phyloP scores from a whole-genome alignment of 2,797 vertebrate species.

The Notolepis coatsorum region DNA sequence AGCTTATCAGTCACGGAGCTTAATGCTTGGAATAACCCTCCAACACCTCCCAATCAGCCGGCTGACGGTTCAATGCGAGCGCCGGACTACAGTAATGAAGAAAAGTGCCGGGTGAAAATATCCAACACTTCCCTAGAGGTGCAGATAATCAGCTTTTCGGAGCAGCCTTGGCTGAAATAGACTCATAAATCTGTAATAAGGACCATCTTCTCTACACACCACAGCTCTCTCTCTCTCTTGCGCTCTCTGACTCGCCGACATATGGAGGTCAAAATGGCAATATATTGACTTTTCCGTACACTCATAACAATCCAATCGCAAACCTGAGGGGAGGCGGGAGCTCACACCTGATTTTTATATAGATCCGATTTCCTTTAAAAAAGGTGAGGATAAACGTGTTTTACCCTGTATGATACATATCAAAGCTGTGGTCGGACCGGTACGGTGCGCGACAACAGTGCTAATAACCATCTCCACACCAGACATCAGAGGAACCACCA shows the following conservation, averaged over 20 bases:
- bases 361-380: too few species aligned
- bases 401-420: not conserved
- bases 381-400: not conserved
- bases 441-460: too few species aligned
- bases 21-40: conserved; percentile 40
- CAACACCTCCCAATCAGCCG: conserved; percentile 42
- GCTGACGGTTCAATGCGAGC: conserved; percentile 15
- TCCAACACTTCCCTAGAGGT: conserved; percentile 50
- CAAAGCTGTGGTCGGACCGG: too few species aligned
- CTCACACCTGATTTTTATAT: too few species aligned
- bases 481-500: conserved; percentile 7
- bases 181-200: conserved; percentile 69
- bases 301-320: conserved; percentile 9
- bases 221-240: not conserved
- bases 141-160: conserved; percentile 65
- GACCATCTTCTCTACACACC: conserved; percentile 40
- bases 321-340: conserved; percentile 2
- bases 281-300: conserved; percentile 37
- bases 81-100: conserved; percentile 48
- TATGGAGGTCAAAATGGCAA: conserved; percentile 38
- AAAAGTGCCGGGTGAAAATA: conserved; percentile 43
- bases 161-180: conserved; percentile 56
- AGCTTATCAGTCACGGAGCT: conserved; percentile 57
- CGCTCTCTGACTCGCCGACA: not conserved
- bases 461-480: not conserved